Conservation (phyloP, 1,140 invertebrate species). For the Chrysomallon squamiferum region DNA sequence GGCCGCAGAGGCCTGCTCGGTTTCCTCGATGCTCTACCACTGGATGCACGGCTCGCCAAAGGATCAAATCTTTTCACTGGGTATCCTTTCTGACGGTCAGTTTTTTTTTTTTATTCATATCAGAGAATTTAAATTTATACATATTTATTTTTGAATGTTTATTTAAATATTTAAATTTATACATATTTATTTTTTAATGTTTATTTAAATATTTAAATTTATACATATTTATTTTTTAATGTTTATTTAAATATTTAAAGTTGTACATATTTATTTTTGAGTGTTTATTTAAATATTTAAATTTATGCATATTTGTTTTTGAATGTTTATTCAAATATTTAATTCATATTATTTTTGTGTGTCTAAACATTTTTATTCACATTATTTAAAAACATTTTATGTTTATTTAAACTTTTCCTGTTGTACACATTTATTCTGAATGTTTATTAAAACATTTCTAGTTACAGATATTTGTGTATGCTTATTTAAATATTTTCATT, state of each 20-base stretch:
- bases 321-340: too few relatives aligned
- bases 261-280: neutral
- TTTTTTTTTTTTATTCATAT: neutral
- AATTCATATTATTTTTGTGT: neutral
- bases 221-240: neutral
- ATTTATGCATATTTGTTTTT: too few relatives aligned
- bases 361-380: neutral
- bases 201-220: too few relatives aligned
- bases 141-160: neutral
- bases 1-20: slow-evolving; percentile 38
- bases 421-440: neutral
- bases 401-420: too few relatives aligned
- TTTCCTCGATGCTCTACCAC: slow-evolving; percentile 45
- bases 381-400: too few relatives aligned
- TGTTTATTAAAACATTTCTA: neutral
- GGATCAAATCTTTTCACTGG: slow-evolving; percentile 55
- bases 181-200: too few relatives aligned
- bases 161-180: neutral
- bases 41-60: slow-evolving; percentile 53
- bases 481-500: too few relatives aligned
- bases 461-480: too few relatives aligned
- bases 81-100: slow-evolving; percentile 54
- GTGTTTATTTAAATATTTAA: neutral
- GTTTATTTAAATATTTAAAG: neutral
- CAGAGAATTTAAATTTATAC: neutral